A percentile compares a stretch with the other conserved stretches of the same genome.
phyloP scores from a whole-genome alignment of 2,113 vertebrate genomes.

The Hippocampus comes region DNA sequence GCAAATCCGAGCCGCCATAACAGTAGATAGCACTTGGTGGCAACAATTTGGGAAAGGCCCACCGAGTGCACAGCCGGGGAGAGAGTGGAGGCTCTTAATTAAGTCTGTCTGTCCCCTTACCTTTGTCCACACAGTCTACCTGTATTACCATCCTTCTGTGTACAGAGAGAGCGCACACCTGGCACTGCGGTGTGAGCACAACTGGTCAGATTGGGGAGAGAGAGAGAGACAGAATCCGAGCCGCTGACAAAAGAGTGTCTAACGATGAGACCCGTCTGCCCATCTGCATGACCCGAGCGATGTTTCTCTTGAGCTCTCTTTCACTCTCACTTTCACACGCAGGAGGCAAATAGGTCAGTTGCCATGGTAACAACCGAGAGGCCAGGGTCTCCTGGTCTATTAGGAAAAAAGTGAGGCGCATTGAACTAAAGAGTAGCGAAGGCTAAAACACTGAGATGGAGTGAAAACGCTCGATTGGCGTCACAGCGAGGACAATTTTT shows the following conservation, averaged over 20 bases:
- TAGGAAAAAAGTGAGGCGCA: slow-evolving; percentile 87
- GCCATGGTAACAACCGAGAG: slow-evolving; percentile 89
- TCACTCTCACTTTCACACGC: slow-evolving; percentile 49
- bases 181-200: slow-evolving; percentile 62
- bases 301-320: slow-evolving; percentile 32
- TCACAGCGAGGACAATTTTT: not conserved
- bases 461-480: not conserved
- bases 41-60: too few relatives aligned
- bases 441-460: slow-evolving; percentile 4
- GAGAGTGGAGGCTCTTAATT: too few relatives aligned
- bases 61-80: too few relatives aligned
- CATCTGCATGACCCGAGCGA: slow-evolving; percentile 79
- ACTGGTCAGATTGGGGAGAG: slow-evolving; percentile 81
- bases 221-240: slow-evolving; percentile 11
- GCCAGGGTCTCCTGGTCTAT: slow-evolving; percentile 88
- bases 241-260: slow-evolving; percentile 43
- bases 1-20: too few relatives aligned
- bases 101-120: not conserved
- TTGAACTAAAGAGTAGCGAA: slow-evolving; percentile 44
- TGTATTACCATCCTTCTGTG: not conserved
- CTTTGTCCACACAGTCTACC: not conserved
- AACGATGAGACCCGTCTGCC: slow-evolving; percentile 80
- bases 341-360: slow-evolving; percentile 93
- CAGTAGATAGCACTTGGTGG: too few relatives aligned
- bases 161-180: not conserved